Percentiles rank a stretch among this genome's conserved stretches.
Conservation (phyloP, 1,140 invertebrate genomes). For the Physella acuta region DNA sequence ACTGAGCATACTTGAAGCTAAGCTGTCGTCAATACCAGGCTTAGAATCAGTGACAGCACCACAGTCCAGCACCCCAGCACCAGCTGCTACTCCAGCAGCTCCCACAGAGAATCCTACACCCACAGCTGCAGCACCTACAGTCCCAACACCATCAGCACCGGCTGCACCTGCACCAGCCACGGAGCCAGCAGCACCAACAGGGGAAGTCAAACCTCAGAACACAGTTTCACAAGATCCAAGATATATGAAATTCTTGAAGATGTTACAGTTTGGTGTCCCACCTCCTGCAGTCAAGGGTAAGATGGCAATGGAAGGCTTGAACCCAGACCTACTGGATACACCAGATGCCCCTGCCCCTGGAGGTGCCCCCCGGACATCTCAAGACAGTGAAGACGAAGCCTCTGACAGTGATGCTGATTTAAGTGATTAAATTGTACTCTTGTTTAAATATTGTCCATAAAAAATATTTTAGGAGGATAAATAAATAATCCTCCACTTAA, state of each 20-base stretch:
- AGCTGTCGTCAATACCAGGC: conserved; percentile 76
- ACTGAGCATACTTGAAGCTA: conserved; percentile 81
- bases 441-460: no score
- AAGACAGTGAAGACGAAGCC: conserved; percentile 33
- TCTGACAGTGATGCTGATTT: conserved; percentile 20
- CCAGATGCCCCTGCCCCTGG: conserved; percentile 48
- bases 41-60: conserved; percentile 62
- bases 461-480: no score
- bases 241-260: conserved; percentile 81
- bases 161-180: conserved; percentile 1
- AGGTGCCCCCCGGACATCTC: conserved; percentile 7
- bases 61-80: conserved; percentile 25
- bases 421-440: conserved; percentile 17
- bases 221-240: conserved; percentile 66
- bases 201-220: conserved; percentile 36
- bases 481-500: no score
- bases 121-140: no score
- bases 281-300: conserved; percentile 77
- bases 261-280: conserved; percentile 84
- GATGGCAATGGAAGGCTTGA: conserved; percentile 78
- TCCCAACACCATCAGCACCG: conserved; percentile 14
- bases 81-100: no score
- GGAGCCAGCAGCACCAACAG: conserved; percentile 29
- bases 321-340: conserved; percentile 73
- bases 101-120: no score